These are phyloP conservation scores for Resseliella maxima DNA, from an alignment of 2,888 invertebrate genomes.

Conservation along the genomic window DNA sequence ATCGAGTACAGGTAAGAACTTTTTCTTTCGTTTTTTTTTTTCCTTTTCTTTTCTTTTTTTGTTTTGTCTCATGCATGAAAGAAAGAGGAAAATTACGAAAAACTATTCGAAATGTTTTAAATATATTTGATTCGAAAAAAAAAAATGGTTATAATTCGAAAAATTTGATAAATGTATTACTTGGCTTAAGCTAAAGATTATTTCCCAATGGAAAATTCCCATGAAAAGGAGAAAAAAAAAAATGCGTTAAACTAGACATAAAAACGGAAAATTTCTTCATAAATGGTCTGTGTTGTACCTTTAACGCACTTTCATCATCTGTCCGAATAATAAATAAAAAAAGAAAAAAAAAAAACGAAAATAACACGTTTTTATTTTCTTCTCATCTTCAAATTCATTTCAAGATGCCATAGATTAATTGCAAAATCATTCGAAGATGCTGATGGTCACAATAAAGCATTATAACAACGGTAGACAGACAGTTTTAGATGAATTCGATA, in stretches of 20 bases:
- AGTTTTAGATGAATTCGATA: neutral
- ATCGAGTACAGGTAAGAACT: constrained; percentile 67
- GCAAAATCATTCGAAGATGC: neutral
- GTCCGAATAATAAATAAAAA: neutral
- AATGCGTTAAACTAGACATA: neutral
- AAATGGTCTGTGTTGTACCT: neutral
- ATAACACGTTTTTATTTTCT: neutral
- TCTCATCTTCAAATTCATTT: neutral
- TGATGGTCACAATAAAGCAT: neutral
- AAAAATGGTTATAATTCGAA: too few species aligned
- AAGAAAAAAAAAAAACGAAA: too few species aligned
- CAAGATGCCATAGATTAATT: neutral
- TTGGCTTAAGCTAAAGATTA: too few species aligned
- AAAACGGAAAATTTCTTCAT: neutral
- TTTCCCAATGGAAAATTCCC: too few species aligned
- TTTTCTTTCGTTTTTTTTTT: neutral
- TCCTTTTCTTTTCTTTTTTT: neutral
- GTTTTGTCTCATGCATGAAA: neutral
- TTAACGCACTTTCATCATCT: constrained; percentile 20
- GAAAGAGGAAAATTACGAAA: too few species aligned
- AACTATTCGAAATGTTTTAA: too few species aligned
- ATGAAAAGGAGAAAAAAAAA: neutral
- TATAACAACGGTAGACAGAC: too few species aligned
- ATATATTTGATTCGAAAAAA: too few species aligned
- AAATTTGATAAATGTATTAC: too few species aligned